phyloP scores from a whole-genome alignment of 1,140 invertebrate species.

The Eriocheir sinensis region DNA sequence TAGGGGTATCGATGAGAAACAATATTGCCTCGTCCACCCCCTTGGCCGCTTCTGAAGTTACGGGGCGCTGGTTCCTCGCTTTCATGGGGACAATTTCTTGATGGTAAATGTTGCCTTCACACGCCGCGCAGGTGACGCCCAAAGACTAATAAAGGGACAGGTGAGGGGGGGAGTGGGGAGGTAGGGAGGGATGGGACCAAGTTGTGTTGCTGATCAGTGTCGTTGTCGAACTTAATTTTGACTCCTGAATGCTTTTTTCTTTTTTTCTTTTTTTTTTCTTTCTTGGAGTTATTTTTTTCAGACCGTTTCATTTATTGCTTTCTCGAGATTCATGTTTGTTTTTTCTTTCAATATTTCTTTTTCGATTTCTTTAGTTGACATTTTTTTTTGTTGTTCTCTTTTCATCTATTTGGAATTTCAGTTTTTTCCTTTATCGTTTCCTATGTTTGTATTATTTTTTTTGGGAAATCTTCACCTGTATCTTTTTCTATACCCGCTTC shows the following conservation, averaged over 20 bases:
- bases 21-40: background rate
- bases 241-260: background rate
- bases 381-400: too few relatives aligned
- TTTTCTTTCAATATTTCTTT: background rate
- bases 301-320: background rate
- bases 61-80: background rate
- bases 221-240: background rate
- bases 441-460: too few relatives aligned
- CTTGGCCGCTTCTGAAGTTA: background rate
- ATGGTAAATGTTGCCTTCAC: slow-evolving; percentile 11
- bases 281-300: background rate
- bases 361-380: background rate
- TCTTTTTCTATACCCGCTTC: background rate
- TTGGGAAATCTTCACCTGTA: too few relatives aligned
- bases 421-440: too few relatives aligned
- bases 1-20: background rate
- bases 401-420: too few relatives aligned
- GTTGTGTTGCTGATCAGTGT: background rate
- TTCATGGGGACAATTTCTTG: slow-evolving; percentile 24
- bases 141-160: background rate
- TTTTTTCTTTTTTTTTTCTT: background rate
- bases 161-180: too few relatives aligned
- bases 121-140: background rate
- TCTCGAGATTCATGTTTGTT: background rate
- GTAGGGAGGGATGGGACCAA: too few relatives aligned